Percentiles rank a stretch among this genome's conserved stretches.
Conservation (phyloP, 2,888 invertebrate species). For the Lumbricus terrestris region DNA sequence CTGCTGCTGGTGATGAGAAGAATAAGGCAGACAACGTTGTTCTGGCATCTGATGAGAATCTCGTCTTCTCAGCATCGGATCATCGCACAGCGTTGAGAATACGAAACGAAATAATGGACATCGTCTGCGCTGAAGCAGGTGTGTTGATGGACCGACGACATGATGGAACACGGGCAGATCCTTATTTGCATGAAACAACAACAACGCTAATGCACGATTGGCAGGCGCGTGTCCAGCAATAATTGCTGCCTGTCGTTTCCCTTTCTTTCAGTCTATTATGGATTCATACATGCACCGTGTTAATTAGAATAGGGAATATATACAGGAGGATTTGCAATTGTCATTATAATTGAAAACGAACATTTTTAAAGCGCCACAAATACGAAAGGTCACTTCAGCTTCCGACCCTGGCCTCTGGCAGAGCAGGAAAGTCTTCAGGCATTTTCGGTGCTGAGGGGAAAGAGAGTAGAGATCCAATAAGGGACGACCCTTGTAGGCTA, state of each 20-base stretch:
- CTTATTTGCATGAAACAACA: neutral
- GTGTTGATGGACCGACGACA: neutral
- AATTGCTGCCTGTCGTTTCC: no score
- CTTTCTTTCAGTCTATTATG: no score
- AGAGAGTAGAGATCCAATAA: no score
- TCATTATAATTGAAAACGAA: no score
- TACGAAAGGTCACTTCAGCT: no score
- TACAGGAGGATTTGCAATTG: no score
- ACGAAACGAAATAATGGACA: neutral
- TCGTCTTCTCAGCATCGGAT: neutral
- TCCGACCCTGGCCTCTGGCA: no score
- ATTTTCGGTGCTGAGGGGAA: no score
- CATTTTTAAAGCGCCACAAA: no score
- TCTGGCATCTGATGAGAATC: neutral
- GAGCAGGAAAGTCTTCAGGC: no score
- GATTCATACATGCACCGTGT: neutral
- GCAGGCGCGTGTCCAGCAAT: neutral
- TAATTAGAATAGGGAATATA: neutral
- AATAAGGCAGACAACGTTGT: neutral
- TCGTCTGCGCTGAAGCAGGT: neutral
- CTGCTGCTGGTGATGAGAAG: neutral
- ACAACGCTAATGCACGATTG: neutral
- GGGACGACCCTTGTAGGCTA: no score
- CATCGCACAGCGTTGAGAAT: neutral
- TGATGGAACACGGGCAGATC: no score